Conservation (phyloP, 35 echinoderm and acorn worm species). For the Acanthaster planci region DNA sequence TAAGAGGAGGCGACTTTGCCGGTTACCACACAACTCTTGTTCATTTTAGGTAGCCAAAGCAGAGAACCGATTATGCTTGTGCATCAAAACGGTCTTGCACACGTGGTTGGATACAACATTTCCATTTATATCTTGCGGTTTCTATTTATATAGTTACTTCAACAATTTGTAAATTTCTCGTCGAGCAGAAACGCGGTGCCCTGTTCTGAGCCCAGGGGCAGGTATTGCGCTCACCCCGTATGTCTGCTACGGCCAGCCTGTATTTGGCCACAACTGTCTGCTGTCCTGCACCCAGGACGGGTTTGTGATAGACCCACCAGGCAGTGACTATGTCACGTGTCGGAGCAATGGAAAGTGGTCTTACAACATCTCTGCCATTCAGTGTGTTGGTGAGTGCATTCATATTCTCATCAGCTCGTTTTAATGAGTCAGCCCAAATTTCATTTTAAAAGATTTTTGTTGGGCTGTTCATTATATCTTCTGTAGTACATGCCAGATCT, state of each 20-base stretch:
- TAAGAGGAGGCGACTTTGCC: too few species aligned
- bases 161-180: not conserved
- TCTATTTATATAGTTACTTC: too few species aligned
- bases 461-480: too few species aligned
- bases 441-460: too few species aligned
- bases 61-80: too few species aligned
- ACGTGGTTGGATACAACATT: too few species aligned
- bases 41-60: too few species aligned
- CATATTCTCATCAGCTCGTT: not conserved
- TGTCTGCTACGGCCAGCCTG: slow-evolving; percentile 14
- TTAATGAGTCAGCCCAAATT: too few species aligned
- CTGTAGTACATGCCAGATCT: too few species aligned
- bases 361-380: not conserved
- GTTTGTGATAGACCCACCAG: slow-evolving; percentile 27
- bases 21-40: too few species aligned
- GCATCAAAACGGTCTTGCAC: too few species aligned
- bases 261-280: slow-evolving; percentile 47
- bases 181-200: slow-evolving; percentile 35
- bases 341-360: slow-evolving; percentile 51
- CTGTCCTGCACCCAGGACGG: slow-evolving; percentile 28
- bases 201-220: not conserved
- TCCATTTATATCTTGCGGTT: too few species aligned
- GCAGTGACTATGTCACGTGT: slow-evolving; percentile 15
- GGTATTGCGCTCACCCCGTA: slow-evolving; percentile 13
- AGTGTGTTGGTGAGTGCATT: slow-evolving; percentile 54